Base-by-base conservation (phyloP, 1,140 invertebrate genomes). In the Subanguina moxae region DNA sequence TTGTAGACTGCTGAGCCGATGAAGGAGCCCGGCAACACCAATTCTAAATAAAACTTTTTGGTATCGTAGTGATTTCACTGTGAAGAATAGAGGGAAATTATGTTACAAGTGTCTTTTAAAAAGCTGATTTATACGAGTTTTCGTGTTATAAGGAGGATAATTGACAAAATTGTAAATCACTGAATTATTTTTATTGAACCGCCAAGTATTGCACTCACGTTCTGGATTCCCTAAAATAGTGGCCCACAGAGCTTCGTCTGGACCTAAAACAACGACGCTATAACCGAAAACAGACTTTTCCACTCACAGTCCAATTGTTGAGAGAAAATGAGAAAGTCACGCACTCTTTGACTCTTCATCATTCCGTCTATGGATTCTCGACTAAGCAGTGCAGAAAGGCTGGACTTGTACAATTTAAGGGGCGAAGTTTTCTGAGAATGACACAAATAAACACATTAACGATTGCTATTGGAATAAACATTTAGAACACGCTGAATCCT, bases 391-490 rank as follows among this genome's bases (percentile, higher is more conserved):
- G 73, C 75, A 7, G 79, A 78, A 28, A 78, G 64, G 61, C 76
- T 72, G 23, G 80, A 75, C 43, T 82, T 82, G 25, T 65, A 78
- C 1, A 78, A 30, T 28, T 68, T 64, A 13, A 78, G 23, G 21
- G 76, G 74, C 8, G n/a, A 25, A 19, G 3, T 19, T 25, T 52
- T 19, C 48, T 52, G 48, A 25, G 17, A 52, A 8, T 21, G 43
- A 45, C n/a, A 52, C 3, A 52, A 52, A 52, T 52, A 21, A 52
- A 21, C 17, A 45, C n/a, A 45, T 45, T 13, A 45, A 11, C n/a
- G n/a, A 13, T 45, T 45, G 43, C 43, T 52, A 7, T 52, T 21
- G 15, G 17, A 52, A 52, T 15, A 52, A 21, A 61, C 58, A 30
- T 30, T 30, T 61, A 21, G 3, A 30, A 61, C 58, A 19, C 27